Conservation (phyloP, 2,797 vertebrate genomes). For the Rhodeus uyekii region DNA sequence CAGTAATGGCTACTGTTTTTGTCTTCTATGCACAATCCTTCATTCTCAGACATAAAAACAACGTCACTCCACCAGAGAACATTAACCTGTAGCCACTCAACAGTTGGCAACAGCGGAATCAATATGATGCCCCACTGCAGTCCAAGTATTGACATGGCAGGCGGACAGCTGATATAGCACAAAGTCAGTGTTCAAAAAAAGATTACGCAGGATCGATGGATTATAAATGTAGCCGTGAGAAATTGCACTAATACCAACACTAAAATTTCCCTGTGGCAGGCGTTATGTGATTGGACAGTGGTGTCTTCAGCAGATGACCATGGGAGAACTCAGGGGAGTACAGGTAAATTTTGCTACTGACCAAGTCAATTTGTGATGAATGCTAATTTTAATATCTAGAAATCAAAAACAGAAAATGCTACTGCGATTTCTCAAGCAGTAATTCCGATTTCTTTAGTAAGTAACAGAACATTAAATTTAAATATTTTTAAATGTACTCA, state of each 20-base stretch:
- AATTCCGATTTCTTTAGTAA: too few relatives aligned
- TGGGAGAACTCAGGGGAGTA: slow-evolving; percentile 4
- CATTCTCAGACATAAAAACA: slow-evolving; percentile 33
- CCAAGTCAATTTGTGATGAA: not conserved
- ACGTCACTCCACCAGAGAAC: slow-evolving; percentile 44
- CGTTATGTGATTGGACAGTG: slow-evolving; percentile 19
- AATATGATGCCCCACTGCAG: slow-evolving; percentile 55
- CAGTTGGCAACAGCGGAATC: slow-evolving; percentile 63
- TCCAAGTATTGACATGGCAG: slow-evolving; percentile 61
- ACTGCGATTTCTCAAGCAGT: not conserved
- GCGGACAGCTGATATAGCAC: slow-evolving; percentile 59
- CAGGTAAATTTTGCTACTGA: not conserved
- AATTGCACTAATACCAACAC: slow-evolving; percentile 58
- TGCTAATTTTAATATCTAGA: not conserved
- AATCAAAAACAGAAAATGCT: not conserved
- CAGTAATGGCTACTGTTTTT: not conserved
- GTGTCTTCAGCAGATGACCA: not conserved
- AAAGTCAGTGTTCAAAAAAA: slow-evolving; percentile 59
- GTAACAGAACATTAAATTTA: not conserved
- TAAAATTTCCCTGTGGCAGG: slow-evolving; percentile 42
- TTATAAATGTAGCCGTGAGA: slow-evolving; percentile 62
- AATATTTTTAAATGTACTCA: not conserved
- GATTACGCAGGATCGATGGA: slow-evolving; percentile 57
- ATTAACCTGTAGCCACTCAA: slow-evolving; percentile 62
- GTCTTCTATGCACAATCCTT: not conserved